Evolutionary conservation across 2,888 invertebrate species (phyloP).

Genomic region (Mayetiola destructor): DNA sequence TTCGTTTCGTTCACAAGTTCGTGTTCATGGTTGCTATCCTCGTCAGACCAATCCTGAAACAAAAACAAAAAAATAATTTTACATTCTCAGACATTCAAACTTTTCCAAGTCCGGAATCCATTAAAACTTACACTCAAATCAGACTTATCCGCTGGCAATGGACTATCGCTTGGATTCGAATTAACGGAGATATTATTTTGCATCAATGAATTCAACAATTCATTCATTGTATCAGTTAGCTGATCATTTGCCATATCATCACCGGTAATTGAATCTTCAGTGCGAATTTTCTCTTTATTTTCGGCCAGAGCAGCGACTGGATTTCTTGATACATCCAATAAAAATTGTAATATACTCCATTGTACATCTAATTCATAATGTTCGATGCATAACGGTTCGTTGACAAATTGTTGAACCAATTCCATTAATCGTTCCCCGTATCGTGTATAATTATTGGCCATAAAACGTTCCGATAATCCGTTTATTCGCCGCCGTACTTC

Average conservation of each 20-base stretch:
- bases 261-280: slow-evolving; percentile 1
- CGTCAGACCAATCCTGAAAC: slow-evolving; percentile 31
- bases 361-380: slow-evolving; percentile 35
- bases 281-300: slow-evolving; percentile 23
- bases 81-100: not conserved
- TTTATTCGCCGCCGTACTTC: slow-evolving; percentile 35
- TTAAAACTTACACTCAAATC: slow-evolving; percentile 27
- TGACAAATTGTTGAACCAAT: slow-evolving; percentile 27
- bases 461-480: slow-evolving; percentile 36
- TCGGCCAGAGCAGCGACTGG: slow-evolving; percentile 26
- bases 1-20: too few relatives aligned
- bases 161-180: not conserved
- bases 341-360: slow-evolving; percentile 37
- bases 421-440: slow-evolving; percentile 34
- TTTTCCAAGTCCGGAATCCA: not conserved
- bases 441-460: slow-evolving; percentile 35
- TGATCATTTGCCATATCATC: not conserved
- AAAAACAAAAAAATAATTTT: not conserved
- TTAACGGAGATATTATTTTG: not conserved
- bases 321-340: slow-evolving; percentile 33
- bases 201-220: not conserved
- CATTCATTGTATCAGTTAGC: not conserved
- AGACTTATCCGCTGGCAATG: slow-evolving; percentile 19
- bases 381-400: slow-evolving; percentile 25
- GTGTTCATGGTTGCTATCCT: too few relatives aligned